These are phyloP conservation scores for Polyploca ridens DNA, from an alignment of 2,888 invertebrate species.

Conservation along the genomic window DNA sequence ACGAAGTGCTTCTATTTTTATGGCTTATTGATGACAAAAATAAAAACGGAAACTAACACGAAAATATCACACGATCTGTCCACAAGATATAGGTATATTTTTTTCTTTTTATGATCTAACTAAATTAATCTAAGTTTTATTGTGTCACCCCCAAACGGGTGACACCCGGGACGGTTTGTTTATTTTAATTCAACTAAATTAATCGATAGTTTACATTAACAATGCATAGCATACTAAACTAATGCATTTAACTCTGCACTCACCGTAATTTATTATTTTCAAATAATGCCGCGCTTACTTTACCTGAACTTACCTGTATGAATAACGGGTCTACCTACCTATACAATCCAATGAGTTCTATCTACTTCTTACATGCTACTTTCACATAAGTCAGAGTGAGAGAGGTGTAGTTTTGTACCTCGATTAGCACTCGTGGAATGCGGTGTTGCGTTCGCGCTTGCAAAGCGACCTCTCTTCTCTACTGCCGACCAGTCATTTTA, in stretches of 20 bases:
- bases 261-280: conserved; percentile 39
- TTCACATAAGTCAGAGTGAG: conserved; percentile 51
- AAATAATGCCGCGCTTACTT: conserved; percentile 56
- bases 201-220: not conserved
- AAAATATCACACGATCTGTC: too few species aligned
- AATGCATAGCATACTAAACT: too few species aligned
- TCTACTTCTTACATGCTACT: conserved; percentile 40
- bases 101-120: too few species aligned
- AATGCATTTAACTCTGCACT: not conserved
- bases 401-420: conserved; percentile 60
- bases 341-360: conserved; percentile 47
- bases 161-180: too few species aligned
- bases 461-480: conserved; percentile 48
- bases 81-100: too few species aligned
- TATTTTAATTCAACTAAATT: not conserved
- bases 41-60: too few species aligned
- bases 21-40: too few species aligned
- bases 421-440: conserved; percentile 75
- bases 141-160: too few species aligned
- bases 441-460: conserved; percentile 76
- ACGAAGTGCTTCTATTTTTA: too few species aligned
- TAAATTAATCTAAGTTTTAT: too few species aligned
- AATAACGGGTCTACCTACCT: conserved; percentile 73
- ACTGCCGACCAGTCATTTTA: conserved; percentile 68
- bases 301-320: conserved; percentile 61